phyloP scores from a whole-genome alignment of 1,140 invertebrate genomes.

The Drosophila insularis region DNA sequence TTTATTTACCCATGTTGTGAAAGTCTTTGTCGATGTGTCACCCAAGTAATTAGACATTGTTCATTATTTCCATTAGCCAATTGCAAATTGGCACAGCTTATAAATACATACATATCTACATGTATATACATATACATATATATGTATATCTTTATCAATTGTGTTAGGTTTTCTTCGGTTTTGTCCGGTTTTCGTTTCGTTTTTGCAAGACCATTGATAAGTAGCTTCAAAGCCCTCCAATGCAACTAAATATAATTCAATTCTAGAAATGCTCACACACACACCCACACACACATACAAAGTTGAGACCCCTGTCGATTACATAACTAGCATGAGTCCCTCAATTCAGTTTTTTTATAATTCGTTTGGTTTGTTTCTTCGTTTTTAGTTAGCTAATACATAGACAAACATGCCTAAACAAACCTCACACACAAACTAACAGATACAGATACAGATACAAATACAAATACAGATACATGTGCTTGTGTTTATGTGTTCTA shows the following conservation, averaged over 20 bases:
- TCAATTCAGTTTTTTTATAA: conserved; percentile 8
- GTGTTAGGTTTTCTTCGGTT: not conserved
- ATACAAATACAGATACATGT: conserved; percentile 20
- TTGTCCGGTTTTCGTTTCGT: not conserved
- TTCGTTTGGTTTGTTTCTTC: conserved; percentile 2
- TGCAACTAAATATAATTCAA: conserved; percentile 2
- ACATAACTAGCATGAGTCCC: conserved; percentile 21
- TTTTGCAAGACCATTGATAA: conserved; percentile 5
- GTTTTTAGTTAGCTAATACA: conserved; percentile 52
- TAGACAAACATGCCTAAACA: conserved; percentile 48
- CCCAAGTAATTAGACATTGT: not conserved
- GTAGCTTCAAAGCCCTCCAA: not conserved
- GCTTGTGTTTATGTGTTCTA: not conserved
- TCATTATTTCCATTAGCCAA: not conserved
- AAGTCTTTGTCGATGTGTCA: not conserved
- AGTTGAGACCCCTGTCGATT: conserved; percentile 2
- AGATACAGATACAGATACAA: conserved; percentile 6
- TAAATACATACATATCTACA: not conserved
- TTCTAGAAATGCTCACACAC: not conserved
- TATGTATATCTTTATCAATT: not conserved
- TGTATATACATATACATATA: not conserved
- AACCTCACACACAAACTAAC: conserved; percentile 44
- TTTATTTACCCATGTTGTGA: not conserved
- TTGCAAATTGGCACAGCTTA: not conserved
- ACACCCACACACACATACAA: not conserved